A percentile compares a stretch with the other conserved stretches of the same genome.
These are phyloP conservation scores for Sphaeramia orbicularis DNA, from an alignment of 2,797 vertebrate species.

Conservation along the genomic window DNA sequence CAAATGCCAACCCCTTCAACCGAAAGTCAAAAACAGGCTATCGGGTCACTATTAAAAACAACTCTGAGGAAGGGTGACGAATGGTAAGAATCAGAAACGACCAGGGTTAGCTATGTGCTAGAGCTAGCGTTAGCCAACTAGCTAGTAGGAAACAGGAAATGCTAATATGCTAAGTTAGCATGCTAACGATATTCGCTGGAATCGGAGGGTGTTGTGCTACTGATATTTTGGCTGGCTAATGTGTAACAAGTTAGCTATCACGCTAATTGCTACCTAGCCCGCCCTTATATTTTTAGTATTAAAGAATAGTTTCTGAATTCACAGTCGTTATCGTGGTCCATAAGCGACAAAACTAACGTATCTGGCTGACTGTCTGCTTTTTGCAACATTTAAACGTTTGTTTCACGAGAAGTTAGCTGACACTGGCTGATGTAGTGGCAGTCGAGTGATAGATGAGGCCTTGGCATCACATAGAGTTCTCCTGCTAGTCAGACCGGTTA, in stretches of 20 bases:
- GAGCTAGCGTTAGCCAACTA: conserved; percentile 42
- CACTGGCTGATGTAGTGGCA: conserved; percentile 41
- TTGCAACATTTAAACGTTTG: background rate
- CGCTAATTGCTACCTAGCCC: conserved; percentile 28
- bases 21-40: conserved; percentile 87
- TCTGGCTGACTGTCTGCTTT: background rate
- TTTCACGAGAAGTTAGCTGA: conserved; percentile 39
- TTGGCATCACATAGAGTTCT: conserved; percentile 20
- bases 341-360: background rate
- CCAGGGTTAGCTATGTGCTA: conserved; percentile 5
- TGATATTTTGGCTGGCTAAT: conserved; percentile 45
- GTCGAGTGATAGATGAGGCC: conserved; percentile 58
- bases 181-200: conserved; percentile 37
- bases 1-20: conserved; percentile 83
- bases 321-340: accelerated
- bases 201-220: conserved; percentile 50
- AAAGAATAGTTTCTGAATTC: background rate
- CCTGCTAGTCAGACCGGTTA: conserved; percentile 41
- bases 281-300: background rate
- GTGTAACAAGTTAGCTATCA: conserved; percentile 60
- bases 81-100: conserved; percentile 76
- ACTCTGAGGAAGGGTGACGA: conserved; percentile 86
- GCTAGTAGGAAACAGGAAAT: conserved; percentile 64
- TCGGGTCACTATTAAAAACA: conserved; percentile 86
- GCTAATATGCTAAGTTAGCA: conserved; percentile 64